Evolutionary conservation across 2,888 invertebrate genomes (phyloP).

Genomic region (Acanthosepion lycidas): DNA sequence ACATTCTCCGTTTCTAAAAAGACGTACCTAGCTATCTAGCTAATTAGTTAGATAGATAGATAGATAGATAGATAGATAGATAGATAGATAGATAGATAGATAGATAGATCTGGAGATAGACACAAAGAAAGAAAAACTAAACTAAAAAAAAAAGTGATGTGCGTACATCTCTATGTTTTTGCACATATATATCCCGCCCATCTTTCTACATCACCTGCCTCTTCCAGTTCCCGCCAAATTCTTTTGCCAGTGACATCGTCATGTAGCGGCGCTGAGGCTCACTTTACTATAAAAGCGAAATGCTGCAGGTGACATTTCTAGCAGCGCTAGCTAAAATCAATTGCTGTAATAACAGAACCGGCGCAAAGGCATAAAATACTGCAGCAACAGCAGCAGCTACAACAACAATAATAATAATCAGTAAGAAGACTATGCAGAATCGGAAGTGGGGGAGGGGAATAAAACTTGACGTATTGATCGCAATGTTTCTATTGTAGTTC

Average conservation of each 20-base stretch:
- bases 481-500: no score
- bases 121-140: no score
- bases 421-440: not conserved
- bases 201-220: not conserved
- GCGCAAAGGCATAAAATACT: not conserved
- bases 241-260: not conserved
- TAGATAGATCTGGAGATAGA: not conserved
- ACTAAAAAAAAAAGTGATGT: not conserved
- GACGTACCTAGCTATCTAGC: not conserved
- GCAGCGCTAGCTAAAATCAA: slow-evolving; percentile 9
- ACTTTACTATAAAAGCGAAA: not conserved
- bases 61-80: not conserved
- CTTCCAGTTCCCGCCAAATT: not conserved
- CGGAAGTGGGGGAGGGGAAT: not conserved
- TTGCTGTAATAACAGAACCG: not conserved
- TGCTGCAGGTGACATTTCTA: slow-evolving; percentile 33
- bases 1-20: no score
- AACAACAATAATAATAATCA: not conserved
- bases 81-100: not conserved
- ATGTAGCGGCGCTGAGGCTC: not conserved
- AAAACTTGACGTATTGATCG: not conserved
- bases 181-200: not conserved
- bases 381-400: not conserved
- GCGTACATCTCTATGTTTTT: not conserved
- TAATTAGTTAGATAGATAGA: not conserved